These are phyloP conservation scores for Falco naumanni DNA, from an alignment of 2,797 vertebrate genomes.

Conservation along the genomic window DNA sequence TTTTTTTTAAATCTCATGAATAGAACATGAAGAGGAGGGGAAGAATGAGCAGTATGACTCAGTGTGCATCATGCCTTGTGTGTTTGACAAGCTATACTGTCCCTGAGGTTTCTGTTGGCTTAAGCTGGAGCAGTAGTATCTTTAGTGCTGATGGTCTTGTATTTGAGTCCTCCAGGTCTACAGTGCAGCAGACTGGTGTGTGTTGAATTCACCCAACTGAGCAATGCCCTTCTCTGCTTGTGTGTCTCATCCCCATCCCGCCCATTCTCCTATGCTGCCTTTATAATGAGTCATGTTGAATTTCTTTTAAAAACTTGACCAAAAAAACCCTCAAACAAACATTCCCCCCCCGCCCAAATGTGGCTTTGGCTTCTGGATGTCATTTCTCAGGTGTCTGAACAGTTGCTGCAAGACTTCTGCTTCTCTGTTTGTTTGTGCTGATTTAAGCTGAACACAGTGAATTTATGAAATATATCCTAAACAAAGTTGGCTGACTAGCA, in stretches of 20 bases:
- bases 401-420: neutral
- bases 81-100: neutral
- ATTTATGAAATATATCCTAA: constrained; percentile 24
- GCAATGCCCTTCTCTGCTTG: neutral
- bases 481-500: constrained; percentile 20
- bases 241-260: neutral
- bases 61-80: neutral
- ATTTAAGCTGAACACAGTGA: neutral
- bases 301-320: constrained; percentile 7
- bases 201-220: neutral
- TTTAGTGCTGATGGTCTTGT: neutral
- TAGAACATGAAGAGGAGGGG: neutral
- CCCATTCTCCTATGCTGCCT: neutral
- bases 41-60: neutral
- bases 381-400: constrained; percentile 26
- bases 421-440: neutral
- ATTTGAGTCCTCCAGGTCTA: neutral
- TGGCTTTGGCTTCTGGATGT: neutral
- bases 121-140: neutral
- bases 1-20: neutral
- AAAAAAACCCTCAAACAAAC: neutral
- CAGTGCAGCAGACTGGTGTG: fast-evolving
- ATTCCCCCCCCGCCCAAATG: neutral
- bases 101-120: neutral
- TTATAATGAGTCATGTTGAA: neutral